Base-by-base conservation (phyloP, 2,888 invertebrate species). In the Volucella inanis region DNA sequence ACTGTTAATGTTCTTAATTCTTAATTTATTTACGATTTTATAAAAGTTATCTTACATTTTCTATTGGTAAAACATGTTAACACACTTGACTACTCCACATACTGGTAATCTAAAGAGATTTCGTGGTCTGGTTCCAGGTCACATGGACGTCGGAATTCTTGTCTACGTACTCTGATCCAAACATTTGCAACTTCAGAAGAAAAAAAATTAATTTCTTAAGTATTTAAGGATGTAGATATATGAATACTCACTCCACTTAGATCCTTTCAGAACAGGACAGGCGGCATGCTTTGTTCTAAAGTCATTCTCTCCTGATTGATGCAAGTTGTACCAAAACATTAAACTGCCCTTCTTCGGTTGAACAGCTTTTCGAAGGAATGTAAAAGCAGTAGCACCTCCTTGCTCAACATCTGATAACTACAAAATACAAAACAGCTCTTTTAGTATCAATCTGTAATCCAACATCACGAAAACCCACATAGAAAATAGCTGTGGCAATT, bases 321-420 rank as follows among this genome's bases (percentile, higher is more conserved):
- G 91, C 0, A 91, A 87, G 76, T 91, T 91, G 64, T 90, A 89
- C 91, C 91, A 91, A 52, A 91, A 89, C n/a, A 91, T 87, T 10
- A 90, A 93, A 47, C 93, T 92, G 49, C 94, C 94, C 89, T 96
- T 97, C 89, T 94, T 94, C 0, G 99, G 99, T 94, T 96, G 96
- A 64, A 99, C 93, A 50, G 97, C 94, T 47, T 97, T 93, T 1
- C 96, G 96, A 12, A 99, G 93, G 88, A 95, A 95, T 0, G 99
- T 97, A 92, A 99, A 99, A 8, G 99, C 99, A 0, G 99, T 99
- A 1, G 98, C 98, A 11, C 99, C 99, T 1, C 99, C 99, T 90
- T 97, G 98, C 49, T 96, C 95, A n/a, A 99, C 99, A 90, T 98
- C 97, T 71, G 96, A 97, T 96, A 99, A 97, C 98, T 99, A 87